Base-by-base conservation (phyloP, 1,140 invertebrate species). In the Ips nitidus region DNA sequence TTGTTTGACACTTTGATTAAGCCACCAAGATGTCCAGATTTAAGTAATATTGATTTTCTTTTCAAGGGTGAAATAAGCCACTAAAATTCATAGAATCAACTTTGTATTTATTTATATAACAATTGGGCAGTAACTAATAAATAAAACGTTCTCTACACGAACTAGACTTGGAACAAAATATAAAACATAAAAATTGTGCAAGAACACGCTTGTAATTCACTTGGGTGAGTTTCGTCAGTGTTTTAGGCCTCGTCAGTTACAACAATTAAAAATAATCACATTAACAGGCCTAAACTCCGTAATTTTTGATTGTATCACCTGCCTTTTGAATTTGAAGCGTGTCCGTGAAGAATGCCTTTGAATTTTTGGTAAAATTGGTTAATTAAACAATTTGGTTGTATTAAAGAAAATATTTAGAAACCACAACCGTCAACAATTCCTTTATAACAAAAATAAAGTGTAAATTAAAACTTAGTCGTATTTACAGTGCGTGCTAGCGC, bases 361-460 rank as follows among this genome's bases (percentile, higher is more conserved):
- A 22, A 22, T 22, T 22, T 22, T 22, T 22, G 22, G 22, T 22
- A 22, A 22, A 22, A 22, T 22, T 22, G 22, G n/a, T n/a, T n/a
- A n/a, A n/a, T n/a, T n/a, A n/a, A n/a, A n/a, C n/a, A n/a, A n/a
- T n/a, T n/a, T n/a, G n/a, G 22, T 22, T 22, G 22, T 22, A 22
- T 22, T 22, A 22, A 22, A 22, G 22, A 22, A 22, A 22, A 22
- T 22, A 22, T 0, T 22, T 22, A 22, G 22, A 43, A 62, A 62
- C 59, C 59, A 62, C 59, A 62, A 62, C 59, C 59, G 59, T 22
- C 59, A 50, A 62, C 42, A 62, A 62, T 50, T 45, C 41, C 57
- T 59, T 8, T 22, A 22, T 22, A 58, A 41, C 56, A 62, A 62
- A 62, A 62, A 62, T 36, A 47, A 62, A 45, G 42, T 45, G 42